Percentiles rank a stretch among this genome's conserved stretches.
phyloP scores from a whole-genome alignment of 2,797 vertebrate genomes.

The Bucorvus abyssinicus region DNA sequence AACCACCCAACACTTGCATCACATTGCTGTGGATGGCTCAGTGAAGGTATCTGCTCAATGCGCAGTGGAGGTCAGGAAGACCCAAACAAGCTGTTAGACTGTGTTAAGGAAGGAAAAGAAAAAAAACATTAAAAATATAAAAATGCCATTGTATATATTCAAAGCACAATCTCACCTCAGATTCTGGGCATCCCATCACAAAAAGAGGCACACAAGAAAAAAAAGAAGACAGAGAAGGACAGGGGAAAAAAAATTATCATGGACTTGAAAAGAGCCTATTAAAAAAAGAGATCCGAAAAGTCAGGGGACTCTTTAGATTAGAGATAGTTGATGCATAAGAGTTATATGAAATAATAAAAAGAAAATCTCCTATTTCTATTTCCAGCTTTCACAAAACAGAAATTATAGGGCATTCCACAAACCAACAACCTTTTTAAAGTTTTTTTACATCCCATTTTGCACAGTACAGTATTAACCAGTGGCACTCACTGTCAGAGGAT shows the following conservation, averaged over 20 bases:
- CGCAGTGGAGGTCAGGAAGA: not conserved
- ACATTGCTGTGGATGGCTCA: not conserved
- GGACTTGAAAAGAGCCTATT: not conserved
- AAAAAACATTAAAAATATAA: not conserved
- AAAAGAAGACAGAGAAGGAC: not conserved
- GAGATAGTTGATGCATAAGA: not conserved
- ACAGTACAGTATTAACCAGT: slow-evolving; percentile 1
- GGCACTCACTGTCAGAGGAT: not conserved
- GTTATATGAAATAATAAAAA: not conserved
- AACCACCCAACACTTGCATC: not conserved
- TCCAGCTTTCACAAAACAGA: not conserved
- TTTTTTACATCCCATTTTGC: not conserved
- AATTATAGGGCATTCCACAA: not conserved
- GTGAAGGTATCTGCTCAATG: not conserved
- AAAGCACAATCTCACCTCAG: not conserved
- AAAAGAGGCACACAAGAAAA: not conserved
- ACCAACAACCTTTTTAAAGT: not conserved
- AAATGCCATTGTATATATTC: not conserved
- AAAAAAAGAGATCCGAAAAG: not conserved
- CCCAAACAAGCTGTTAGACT: not conserved
- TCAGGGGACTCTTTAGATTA: not conserved
- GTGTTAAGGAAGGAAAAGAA: not conserved
- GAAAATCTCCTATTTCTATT: not conserved
- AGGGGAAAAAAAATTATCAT: not conserved
- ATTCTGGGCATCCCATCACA: not conserved